Percentiles rank a stretch among this genome's conserved stretches.
Evolutionary conservation across 2,113 vertebrate species (phyloP).

Genomic region (Pygathrix nemaeus): DNA sequence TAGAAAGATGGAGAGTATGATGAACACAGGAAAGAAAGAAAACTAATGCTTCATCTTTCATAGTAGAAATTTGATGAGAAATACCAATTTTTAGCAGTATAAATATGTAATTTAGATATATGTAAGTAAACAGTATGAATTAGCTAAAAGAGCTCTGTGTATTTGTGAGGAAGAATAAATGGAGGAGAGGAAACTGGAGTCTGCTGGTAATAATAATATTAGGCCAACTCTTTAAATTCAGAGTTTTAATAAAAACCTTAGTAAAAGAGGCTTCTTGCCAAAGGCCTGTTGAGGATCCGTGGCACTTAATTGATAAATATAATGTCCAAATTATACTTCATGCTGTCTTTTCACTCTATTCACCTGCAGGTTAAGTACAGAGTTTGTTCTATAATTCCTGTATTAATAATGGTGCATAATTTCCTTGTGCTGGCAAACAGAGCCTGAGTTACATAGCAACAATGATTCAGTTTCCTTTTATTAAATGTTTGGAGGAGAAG

Average conservation of each 20-base stretch:
- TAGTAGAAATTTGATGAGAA: not conserved
- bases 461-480: constrained; percentile 12
- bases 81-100: not conserved
- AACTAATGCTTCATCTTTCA: not conserved
- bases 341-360: not conserved
- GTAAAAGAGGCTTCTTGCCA: not conserved
- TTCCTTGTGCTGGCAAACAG: not conserved
- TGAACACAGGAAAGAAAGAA: not conserved
- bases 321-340: not conserved
- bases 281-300: not conserved
- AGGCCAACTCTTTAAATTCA: not conserved
- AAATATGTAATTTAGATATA: not conserved
- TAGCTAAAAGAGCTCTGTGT: not conserved
- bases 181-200: not conserved
- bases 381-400: not conserved
- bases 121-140: not conserved
- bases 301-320: not conserved
- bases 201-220: not conserved
- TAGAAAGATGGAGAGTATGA: not conserved
- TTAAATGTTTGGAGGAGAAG: not conserved
- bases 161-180: not conserved
- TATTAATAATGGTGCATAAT: not conserved
- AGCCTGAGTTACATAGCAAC: not conserved
- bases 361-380: not conserved
- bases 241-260: not conserved